Base-by-base conservation (phyloP, 1,140 invertebrate genomes). In the Nymphalis io region DNA sequence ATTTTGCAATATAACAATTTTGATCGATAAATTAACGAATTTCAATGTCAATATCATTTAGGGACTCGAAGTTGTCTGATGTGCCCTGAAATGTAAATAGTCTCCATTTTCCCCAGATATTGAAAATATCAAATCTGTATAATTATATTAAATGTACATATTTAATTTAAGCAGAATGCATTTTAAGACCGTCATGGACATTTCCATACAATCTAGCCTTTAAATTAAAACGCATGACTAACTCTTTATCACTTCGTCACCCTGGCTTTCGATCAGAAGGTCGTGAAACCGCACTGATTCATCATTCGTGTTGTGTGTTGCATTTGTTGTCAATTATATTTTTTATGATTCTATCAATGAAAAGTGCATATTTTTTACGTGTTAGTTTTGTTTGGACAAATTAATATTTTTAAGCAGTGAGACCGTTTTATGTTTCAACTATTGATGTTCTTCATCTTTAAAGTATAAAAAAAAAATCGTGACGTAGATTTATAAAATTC, bases 201-300 rank as follows among this genome's bases (percentile, higher is more conserved):
- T 51, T 51, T 51, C 48, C 48, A 51, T 51, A 51, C 48, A 23
- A 51, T 51, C 48, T 51, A 51, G 18, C 20, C 46, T 16, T 16
- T 48, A 16, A 0, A 48, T 16, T 48, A 48, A 48, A 55, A 53
- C 10, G 20, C 16, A 33, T 62, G 60, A 62, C 23, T 39, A 51
- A 51, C 46, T 33, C 3, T 18, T 44, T 46, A 38, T 51, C 46
- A 62, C 44, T 12, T 46, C n/a, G 44, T 46, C 59, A 46, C 60
- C 21, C 60, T 27, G 15, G 59, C 60, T 61, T 61, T 62, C 60
- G 38, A 15, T 3, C 33, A 55, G 27, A 62, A 51, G 60, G 60
- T 51, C 60, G 27, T 3, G 21, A 0, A 16, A 55, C 21, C 51
- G 51, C 51, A 55, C 51, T 55, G 51, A 55, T 13, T 55, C 51